phyloP scores from a whole-genome alignment of 2,888 invertebrate genomes.

The Rotaria macrura region DNA sequence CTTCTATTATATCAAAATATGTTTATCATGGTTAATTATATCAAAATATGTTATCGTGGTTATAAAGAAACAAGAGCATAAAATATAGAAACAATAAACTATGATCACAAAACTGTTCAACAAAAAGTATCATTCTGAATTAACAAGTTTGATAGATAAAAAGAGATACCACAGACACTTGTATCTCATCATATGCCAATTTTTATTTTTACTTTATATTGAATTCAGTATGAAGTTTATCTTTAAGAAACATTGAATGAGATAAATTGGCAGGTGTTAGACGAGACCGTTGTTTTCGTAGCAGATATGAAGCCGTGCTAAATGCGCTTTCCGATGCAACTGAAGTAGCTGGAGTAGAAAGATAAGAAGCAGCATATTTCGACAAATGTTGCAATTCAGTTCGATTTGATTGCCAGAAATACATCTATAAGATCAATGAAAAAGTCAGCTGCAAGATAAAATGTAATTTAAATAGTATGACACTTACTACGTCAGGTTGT shows the following conservation, averaged over 20 bases:
- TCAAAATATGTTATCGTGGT: too few species aligned
- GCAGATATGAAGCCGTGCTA: background rate
- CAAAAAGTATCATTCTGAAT: too few species aligned
- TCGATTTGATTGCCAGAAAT: background rate
- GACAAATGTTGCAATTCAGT: background rate
- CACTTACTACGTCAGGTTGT: background rate
- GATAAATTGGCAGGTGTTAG: background rate
- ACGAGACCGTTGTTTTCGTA: background rate
- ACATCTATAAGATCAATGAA: background rate
- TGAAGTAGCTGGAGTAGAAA: background rate
- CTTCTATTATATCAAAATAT: too few species aligned
- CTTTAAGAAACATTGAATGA: background rate
- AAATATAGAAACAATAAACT: too few species aligned
- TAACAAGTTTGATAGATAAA: too few species aligned
- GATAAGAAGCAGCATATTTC: background rate
- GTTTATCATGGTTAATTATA: too few species aligned
- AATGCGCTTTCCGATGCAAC: background rate
- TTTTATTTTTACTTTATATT: background rate
- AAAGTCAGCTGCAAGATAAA: background rate
- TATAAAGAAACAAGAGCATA: too few species aligned
- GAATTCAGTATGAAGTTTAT: background rate
- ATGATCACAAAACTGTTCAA: too few species aligned
- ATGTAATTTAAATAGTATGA: background rate
- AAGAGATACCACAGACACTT: accelerated
- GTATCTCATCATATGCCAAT: too few species aligned